A percentile compares a stretch with the other conserved stretches of the same genome.
These are phyloP conservation scores for Serilophus lunatus DNA, from an alignment of 2,113 vertebrate species.

Conservation along the genomic window DNA sequence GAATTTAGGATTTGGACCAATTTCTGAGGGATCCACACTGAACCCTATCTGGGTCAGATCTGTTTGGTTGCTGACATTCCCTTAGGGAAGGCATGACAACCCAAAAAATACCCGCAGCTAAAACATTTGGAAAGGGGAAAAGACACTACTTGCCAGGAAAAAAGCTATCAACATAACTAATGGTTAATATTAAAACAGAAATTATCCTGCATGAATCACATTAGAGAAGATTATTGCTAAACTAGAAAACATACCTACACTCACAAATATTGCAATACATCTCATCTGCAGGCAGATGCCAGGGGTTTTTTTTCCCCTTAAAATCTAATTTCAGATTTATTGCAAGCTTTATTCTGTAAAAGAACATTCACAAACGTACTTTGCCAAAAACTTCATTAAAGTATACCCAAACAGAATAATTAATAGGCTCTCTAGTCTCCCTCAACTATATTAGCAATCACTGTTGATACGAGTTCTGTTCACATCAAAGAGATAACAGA, in stretches of 20 bases:
- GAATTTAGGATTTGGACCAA: neutral
- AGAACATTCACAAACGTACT: neutral
- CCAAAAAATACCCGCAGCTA: neutral
- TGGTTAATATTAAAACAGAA: neutral
- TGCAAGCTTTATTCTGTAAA: neutral
- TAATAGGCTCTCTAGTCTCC: neutral
- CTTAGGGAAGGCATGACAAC: neutral
- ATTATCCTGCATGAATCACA: neutral
- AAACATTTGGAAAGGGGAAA: neutral
- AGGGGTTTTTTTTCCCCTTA: neutral
- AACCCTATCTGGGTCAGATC: neutral
- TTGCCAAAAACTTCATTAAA: constrained; percentile 2
- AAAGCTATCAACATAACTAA: neutral
- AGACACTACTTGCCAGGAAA: neutral
- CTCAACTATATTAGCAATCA: neutral
- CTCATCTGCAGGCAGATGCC: neutral
- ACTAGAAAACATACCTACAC: neutral
- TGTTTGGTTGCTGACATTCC: neutral
- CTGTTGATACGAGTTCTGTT: neutral
- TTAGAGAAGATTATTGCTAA: neutral
- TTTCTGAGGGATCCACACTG: neutral
- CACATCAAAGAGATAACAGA: constrained; percentile 1
- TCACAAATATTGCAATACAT: neutral
- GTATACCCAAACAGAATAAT: constrained; percentile 12
- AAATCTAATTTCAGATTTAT: neutral